phyloP scores from a whole-genome alignment of 2,888 invertebrate genomes.

The Formica aserva region DNA sequence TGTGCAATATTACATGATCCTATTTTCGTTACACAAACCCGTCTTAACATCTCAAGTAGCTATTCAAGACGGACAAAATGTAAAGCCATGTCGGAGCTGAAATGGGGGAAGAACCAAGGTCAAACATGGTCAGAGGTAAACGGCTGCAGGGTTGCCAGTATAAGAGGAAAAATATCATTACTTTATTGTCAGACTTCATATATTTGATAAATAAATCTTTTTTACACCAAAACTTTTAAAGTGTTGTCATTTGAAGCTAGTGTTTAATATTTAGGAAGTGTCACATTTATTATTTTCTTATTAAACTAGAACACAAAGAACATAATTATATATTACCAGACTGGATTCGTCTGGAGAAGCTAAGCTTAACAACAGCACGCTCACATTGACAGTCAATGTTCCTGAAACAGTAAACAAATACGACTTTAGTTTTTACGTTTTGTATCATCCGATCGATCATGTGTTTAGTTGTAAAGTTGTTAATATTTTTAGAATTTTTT shows the following conservation, averaged over 20 bases:
- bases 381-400: slow-evolving; percentile 96
- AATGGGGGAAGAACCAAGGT: too few relatives aligned
- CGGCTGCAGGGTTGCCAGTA: too few relatives aligned
- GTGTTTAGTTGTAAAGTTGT: neutral
- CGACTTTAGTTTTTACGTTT: slow-evolving; percentile 30
- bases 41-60: too few relatives aligned
- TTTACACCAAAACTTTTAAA: neutral
- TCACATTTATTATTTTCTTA: neutral
- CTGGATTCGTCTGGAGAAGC: slow-evolving; percentile 98
- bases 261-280: neutral
- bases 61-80: too few relatives aligned
- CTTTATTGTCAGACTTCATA: too few relatives aligned
- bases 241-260: neutral
- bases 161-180: too few relatives aligned
- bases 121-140: too few relatives aligned
- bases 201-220: neutral
- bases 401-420: slow-evolving; percentile 89
- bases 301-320: neutral
- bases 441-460: slow-evolving; percentile 29
- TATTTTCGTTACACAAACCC: too few relatives aligned
- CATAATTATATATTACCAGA: slow-evolving; percentile 90
- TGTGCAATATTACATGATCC: too few relatives aligned
- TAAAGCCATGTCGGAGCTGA: too few relatives aligned
- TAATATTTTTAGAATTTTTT: neutral
- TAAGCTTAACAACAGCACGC: slow-evolving; percentile 96